Percentiles rank a stretch among this genome's conserved stretches.
Evolutionary conservation across 1,140 invertebrate genomes (phyloP).

Genomic region (Saccostrea echinata): DNA sequence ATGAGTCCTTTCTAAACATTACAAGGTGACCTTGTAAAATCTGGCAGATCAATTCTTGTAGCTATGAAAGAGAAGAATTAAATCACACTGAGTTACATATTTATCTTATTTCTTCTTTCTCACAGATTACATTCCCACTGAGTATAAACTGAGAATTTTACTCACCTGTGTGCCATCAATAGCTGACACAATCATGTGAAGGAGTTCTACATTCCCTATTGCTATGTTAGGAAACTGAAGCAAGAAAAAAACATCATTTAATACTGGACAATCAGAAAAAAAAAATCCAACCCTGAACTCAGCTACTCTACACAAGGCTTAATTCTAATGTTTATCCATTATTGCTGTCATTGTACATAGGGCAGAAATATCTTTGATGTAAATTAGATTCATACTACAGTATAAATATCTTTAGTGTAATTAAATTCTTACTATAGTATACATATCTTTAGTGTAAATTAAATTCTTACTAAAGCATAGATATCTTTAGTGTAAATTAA

Average conservation of each 20-base stretch:
- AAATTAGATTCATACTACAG: neutral
- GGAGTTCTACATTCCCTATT: conserved; percentile 90
- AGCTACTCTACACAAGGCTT: no score
- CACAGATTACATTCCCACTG: no score
- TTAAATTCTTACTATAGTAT: neutral
- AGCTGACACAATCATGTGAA: conserved; percentile 92
- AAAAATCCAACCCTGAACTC: no score
- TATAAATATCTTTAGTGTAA: neutral
- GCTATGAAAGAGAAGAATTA: conserved; percentile 67
- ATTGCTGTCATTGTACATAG: no score
- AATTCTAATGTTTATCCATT: no score
- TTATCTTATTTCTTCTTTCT: no score
- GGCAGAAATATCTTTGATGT: neutral
- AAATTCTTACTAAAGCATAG: conserved; percentile 80
- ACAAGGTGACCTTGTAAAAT: conserved; percentile 91
- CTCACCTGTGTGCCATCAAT: conserved; percentile 89
- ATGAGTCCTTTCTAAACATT: conserved; percentile 82
- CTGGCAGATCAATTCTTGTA: conserved; percentile 93
- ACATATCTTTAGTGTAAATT: neutral
- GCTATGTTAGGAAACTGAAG: conserved; percentile 90
- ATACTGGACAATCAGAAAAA: no score
- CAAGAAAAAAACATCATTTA: conserved; percentile 15
- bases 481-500: neutral
- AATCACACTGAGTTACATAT: no score
- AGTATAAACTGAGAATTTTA: neutral